phyloP scores from a whole-genome alignment of 2,888 invertebrate genomes.

The Caenorhabditis japonica region DNA sequence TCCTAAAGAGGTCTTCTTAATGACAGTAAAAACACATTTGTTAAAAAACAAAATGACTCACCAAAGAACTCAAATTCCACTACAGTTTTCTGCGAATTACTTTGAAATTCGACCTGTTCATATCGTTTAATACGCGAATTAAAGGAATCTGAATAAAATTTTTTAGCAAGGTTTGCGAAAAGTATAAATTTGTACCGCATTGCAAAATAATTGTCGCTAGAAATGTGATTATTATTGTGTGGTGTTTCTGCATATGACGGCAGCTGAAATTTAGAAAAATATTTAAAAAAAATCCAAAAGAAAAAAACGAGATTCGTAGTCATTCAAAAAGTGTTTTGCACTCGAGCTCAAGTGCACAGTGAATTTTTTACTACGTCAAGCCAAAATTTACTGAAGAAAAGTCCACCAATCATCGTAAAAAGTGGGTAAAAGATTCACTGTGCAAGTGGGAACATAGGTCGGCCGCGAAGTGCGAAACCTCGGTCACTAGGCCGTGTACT shows the following conservation, averaged over 20 bases:
- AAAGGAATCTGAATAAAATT: slow-evolving; percentile 34
- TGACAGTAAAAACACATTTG: accelerated
- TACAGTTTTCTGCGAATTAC: slow-evolving; percentile 4
- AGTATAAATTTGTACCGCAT: slow-evolving; percentile 4
- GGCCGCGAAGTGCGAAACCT: neutral
- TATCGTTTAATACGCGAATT: slow-evolving; percentile 44
- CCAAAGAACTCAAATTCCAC: slow-evolving; percentile 32
- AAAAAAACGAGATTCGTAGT: neutral
- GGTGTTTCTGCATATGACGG: slow-evolving; percentile 23
- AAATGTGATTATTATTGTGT: slow-evolving; percentile 24
- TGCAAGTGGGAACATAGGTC: neutral
- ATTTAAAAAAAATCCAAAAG: neutral
- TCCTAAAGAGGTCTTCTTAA: slow-evolving; percentile 5
- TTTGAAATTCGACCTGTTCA: slow-evolving; percentile 27
- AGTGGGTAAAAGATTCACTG: neutral
- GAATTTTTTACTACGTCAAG: too few species aligned
- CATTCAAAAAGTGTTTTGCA: neutral
- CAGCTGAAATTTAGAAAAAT: neutral
- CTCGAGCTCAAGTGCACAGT: too few species aligned
- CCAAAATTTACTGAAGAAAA: too few species aligned
- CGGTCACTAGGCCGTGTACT: slow-evolving; percentile 19
- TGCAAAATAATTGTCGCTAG: slow-evolving; percentile 6
- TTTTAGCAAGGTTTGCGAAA: neutral
- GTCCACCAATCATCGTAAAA: too few species aligned
- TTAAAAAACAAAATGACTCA: slow-evolving; percentile 14